Conservation (phyloP, 2,113 vertebrate genomes). For the Dromiciops gliroides region DNA sequence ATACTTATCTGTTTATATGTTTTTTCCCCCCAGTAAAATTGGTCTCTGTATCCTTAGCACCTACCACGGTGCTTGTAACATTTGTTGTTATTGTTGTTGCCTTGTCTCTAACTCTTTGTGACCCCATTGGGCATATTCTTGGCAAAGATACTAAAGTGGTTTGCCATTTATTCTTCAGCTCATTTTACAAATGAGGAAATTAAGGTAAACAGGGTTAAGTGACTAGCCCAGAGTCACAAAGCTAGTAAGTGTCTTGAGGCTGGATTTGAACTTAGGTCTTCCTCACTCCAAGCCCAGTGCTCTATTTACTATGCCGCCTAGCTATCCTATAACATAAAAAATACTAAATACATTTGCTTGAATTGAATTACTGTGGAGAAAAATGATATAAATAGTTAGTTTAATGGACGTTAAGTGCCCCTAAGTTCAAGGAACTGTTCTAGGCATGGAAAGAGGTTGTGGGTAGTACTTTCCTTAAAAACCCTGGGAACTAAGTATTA, state of each 20-base stretch:
- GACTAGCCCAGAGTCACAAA: neutral
- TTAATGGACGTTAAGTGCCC: neutral
- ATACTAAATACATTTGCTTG: neutral
- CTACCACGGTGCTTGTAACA: neutral
- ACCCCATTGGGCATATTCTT: neutral
- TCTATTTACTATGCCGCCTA: neutral
- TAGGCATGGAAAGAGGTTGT: neutral
- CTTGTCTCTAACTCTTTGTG: neutral
- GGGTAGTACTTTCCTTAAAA: neutral
- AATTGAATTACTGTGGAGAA: neutral
- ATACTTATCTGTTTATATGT: neutral
- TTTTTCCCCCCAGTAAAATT: neutral
- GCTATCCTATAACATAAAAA: neutral
- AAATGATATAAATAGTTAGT: neutral
- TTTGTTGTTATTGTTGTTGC: neutral
- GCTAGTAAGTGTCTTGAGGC: neutral
- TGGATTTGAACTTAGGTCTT: neutral
- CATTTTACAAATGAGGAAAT: neutral
- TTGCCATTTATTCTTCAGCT: neutral
- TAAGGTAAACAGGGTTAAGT: neutral
- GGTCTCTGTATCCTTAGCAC: neutral
- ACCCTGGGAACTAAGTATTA: conserved; percentile 3
- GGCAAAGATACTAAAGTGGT: neutral
- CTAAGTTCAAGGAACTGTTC: neutral
- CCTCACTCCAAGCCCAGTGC: neutral